Evolutionary conservation across 1,140 invertebrate species (phyloP), one percentile per base, ranked within the genome.

Genomic region (Pygmarrhopalites habei): DNA sequence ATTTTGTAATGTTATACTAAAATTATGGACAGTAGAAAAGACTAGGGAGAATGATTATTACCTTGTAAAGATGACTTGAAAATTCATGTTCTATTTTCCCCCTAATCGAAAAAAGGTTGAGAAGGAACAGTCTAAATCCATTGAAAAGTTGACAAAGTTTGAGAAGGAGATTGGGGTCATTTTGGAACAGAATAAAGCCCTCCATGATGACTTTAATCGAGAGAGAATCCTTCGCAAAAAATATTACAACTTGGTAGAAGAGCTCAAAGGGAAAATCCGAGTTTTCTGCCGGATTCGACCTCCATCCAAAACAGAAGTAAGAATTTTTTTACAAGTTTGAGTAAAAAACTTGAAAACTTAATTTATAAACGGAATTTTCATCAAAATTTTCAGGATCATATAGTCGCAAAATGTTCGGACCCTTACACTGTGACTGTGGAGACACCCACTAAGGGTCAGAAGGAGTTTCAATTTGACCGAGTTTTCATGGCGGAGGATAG

Each of bases 381-480:
- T n/a, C n/a, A n/a, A n/a, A n/a, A n/a, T n/a, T n/a, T n/a, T n/a
- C n/a, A 64, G 58, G n/a, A 28, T 47, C 2, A 44, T 30, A 30
- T 71, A 4, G 64, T 72, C 2, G 72, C 64, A 14, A 64, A 71
- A 44, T 63, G 58, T 17, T 62, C 67, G 2, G 72, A 73, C 61
- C 60, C 64, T 1, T 73, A 73, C 60, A 72, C 72, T 14, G 62
- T 73, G 17, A 46, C 60, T 17, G 58, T 73, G 12, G 67, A 72
- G 14, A 71, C 70, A 14, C 43, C 30, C 15, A 49, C 52, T 23
- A 69, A 71, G 46, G 72, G 68, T 2, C 59, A 19, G 14, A 72
- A 85, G 69, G 80, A 85, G 58, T 92, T 90, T 68, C 78, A 79
- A 1, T 92, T 90, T 76, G 89, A 92, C 77, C 83, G 85, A 71